phyloP scores from a whole-genome alignment of 2,888 invertebrate genomes.

The Cyaniris semiargus region DNA sequence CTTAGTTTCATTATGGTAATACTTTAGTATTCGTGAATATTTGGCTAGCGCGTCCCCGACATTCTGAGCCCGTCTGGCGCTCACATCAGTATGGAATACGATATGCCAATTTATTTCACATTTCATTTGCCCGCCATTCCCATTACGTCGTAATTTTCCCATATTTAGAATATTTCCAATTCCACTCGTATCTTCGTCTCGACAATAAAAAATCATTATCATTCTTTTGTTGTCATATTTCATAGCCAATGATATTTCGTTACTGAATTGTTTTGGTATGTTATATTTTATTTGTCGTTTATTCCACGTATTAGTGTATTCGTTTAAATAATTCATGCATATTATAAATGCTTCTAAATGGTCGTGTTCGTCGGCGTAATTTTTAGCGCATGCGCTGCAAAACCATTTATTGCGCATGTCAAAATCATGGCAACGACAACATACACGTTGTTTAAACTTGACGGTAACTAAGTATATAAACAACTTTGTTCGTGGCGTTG shows the following conservation, averaged over 20 bases:
- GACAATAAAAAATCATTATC: background rate
- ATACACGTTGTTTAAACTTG: too few species aligned
- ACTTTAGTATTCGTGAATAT: conserved; percentile 25
- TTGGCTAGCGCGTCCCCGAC: conserved; percentile 34
- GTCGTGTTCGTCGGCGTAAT: too few species aligned
- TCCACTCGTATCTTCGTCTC: background rate
- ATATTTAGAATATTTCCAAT: conserved; percentile 25
- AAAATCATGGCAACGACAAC: too few species aligned
- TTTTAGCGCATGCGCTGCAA: too few species aligned
- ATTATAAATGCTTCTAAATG: too few species aligned
- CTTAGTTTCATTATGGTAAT: conserved; percentile 9
- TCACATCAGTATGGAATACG: conserved; percentile 31
- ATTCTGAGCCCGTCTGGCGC: conserved; percentile 13
- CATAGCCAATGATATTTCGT: background rate
- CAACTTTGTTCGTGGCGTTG: too few species aligned
- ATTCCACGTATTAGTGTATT: too few species aligned
- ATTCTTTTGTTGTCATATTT: background rate
- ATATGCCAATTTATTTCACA: conserved; percentile 30
- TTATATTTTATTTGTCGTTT: background rate
- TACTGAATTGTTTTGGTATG: background rate
- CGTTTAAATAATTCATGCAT: too few species aligned
- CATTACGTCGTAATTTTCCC: conserved; percentile 17
- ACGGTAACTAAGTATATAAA: too few species aligned
- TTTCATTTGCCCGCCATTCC: conserved; percentile 3
- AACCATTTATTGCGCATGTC: too few species aligned